phyloP scores from a whole-genome alignment of 2,797 vertebrate genomes.

The Enteromius mattozi region DNA sequence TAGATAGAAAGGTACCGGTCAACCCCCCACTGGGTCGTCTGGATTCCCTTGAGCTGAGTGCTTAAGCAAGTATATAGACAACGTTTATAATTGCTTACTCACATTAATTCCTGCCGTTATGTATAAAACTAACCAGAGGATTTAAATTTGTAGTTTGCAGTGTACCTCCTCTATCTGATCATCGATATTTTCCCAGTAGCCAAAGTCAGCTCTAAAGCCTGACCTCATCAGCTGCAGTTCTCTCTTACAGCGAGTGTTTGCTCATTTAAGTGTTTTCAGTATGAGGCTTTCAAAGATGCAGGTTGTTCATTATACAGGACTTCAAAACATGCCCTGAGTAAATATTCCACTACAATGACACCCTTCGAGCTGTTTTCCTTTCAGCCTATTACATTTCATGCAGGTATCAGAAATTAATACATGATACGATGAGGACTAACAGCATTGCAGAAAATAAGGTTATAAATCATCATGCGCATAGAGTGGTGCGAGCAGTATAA shows the following conservation, averaged over 20 bases:
- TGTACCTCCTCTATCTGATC: background rate
- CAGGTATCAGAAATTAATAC: conserved; percentile 2
- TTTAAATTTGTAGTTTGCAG: background rate
- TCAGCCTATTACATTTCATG: conserved; percentile 26
- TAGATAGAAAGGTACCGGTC: conserved; percentile 69
- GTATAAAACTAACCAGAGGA: background rate
- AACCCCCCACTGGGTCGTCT: conserved; percentile 30
- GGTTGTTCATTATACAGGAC: conserved; percentile 19
- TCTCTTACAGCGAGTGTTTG: conserved; percentile 8
- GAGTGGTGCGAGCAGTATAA: background rate
- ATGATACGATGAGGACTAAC: background rate
- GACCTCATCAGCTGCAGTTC: conserved; percentile 25
- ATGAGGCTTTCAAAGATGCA: background rate
- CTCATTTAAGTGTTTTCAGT: conserved; percentile 14
- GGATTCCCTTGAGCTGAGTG: conserved; percentile 1
- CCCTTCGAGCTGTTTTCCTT: conserved; percentile 15
- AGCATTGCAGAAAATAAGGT: conserved; percentile 1
- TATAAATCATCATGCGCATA: conserved; percentile 23
- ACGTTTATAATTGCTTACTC: conserved; percentile 68
- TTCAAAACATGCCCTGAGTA: conserved; percentile 3
- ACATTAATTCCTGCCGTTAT: conserved; percentile 60
- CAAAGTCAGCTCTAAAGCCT: background rate
- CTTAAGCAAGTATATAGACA: conserved; percentile 36
- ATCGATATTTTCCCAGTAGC: background rate
- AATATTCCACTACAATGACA: background rate